Evolutionary conservation across 2,888 invertebrate species (phyloP), one percentile per base, ranked within the genome.

Genomic region (Synergus gifuensis): DNA sequence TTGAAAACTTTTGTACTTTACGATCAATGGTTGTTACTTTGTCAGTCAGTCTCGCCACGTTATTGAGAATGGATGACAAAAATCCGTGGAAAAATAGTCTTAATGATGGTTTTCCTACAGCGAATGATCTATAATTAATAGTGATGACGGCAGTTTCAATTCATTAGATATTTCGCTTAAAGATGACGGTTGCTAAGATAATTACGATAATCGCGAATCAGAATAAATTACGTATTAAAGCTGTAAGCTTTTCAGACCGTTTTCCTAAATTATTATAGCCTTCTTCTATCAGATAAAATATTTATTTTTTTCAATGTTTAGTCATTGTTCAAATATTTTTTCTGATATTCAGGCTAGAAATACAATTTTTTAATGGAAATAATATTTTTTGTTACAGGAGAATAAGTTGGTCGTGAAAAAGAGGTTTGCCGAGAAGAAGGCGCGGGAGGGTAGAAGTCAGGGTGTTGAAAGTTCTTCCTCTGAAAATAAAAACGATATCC

Each of bases 401-500:
- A 82, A 83, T 80, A 83, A 83, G 78, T 77, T 80, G 76, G 63
- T 78, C 58, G 46, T 82, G 78, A 84, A 79, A 78, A 81, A 83
- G 82, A 78, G 84, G 83, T 66, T 64, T 77, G 64, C 46, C 79
- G 83, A 78, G 76, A 77, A 79, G 76, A 82, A 78, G 69, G 83
- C 79, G 83, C 82, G 66, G 81, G 84, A 80, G 82, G 80, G 78
- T 81, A 83, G 81, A 73, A 85, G 83, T 79, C 83, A 84, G 83
- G 83, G 83, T 80, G 82, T 80, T 82, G 85, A 81, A 78, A 82
- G 85, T 85, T 86, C 84, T 79, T 82, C 84, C 79, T 87, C 86
- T 87, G 85, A 83, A 81, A 83, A 85, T 79, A 84, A 83, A 83
- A 85, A 87, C 83, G 84, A 85, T 81, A 85, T 85, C 80, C 85